Base-by-base conservation (phyloP, 1,140 invertebrate species). In the Samia ricini region DNA sequence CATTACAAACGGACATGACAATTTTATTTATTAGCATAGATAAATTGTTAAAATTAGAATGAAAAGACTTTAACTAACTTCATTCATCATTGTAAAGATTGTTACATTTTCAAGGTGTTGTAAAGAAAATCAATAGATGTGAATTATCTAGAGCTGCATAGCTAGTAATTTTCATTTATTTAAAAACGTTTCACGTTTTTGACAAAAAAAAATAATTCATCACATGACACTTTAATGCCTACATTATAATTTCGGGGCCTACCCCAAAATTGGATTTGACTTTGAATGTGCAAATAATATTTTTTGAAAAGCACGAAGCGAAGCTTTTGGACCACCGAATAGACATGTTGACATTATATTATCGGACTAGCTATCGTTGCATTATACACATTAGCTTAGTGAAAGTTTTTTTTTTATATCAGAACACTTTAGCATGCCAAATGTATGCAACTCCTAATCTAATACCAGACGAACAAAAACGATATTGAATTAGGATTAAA, bases 321-420 rank as follows among this genome's bases (percentile, higher is more conserved):
- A 69, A 10, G n/a, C 33, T 42, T 42, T 42, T 10, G 33, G 33
- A 42, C 33, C 7, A 42, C 4, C 33, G 33, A 12, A 15, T 71
- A 81, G 83, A 89, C 83, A 76, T 56, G 85, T 84, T 88, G 85
- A 88, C 84, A 87, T 87, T 89, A 84, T 70, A 68, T 74, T 88
- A 85, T 88, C 79, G 64, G 69, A 64, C 69, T 71, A 73, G 72
- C 70, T 74, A 66, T 72, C 64, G 71, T 76, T 84, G 66, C 76
- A 86, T 85, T 82, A 84, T 74, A 68, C 80, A 85, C 83, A 87
- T 87, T 83, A 87, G 76, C 54, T 42, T 61, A 66, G 86, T 85
- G 84, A 89, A 87, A 87, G 86, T 85, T 67, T 75, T 72, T 74
- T 70, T 66, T 70, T 71, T 72, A 76, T n/a, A n/a, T n/a, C n/a